A percentile compares a stretch with the other conserved stretches of the same genome.
Conservation (phyloP, 2,888 invertebrate species). For the Himalopsyche anomala region DNA sequence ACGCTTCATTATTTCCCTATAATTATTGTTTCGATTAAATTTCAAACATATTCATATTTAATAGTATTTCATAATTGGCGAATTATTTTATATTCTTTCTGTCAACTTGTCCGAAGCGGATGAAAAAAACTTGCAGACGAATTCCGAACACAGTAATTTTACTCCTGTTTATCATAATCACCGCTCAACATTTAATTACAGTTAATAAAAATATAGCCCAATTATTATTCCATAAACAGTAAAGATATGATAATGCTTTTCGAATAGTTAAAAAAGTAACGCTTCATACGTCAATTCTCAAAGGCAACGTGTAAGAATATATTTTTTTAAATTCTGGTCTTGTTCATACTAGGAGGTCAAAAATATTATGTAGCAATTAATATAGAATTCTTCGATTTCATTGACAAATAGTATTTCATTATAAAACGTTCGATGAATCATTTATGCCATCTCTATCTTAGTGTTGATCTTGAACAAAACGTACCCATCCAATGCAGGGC, state of each 20-base stretch:
- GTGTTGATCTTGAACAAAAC: no score
- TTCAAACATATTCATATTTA: no score
- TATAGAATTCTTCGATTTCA: neutral
- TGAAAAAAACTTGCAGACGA: neutral
- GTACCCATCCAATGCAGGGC: no score
- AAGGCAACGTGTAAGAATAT: neutral
- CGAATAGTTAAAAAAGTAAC: neutral
- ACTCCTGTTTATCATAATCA: neutral
- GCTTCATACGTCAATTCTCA: neutral
- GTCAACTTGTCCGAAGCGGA: neutral
- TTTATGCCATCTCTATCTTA: neutral
- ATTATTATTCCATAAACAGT: neutral
- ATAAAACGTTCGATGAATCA: neutral
- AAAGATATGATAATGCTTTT: neutral
- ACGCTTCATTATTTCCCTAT: no score
- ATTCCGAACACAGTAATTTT: neutral
- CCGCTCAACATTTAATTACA: neutral
- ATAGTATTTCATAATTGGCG: no score
- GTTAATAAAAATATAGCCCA: neutral
- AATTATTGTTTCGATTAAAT: no score
- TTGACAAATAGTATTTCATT: neutral
- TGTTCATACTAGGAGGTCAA: neutral
- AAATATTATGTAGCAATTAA: neutral
- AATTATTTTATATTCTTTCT: neutral
- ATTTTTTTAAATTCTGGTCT: neutral